phyloP scores from a whole-genome alignment of 2,888 invertebrate species.

The Drosophila diplacantha region DNA sequence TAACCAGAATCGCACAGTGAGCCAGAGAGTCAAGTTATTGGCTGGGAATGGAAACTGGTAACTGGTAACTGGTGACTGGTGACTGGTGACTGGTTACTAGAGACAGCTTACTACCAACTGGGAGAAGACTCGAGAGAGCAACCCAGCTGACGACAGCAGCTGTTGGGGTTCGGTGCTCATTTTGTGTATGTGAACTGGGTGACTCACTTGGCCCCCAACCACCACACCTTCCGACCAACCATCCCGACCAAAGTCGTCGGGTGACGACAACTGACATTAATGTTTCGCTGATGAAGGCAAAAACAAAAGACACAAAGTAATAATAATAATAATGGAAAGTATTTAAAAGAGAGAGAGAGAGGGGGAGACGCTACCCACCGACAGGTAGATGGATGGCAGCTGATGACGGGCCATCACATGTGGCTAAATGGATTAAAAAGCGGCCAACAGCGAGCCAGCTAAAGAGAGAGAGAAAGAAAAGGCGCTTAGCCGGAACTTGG shows the following conservation, averaged over 20 bases:
- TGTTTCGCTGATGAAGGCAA: constrained; percentile 59
- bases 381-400: constrained; percentile 43
- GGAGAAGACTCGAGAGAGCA: constrained; percentile 13
- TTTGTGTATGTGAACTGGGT: constrained; percentile 16
- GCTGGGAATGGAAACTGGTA: constrained; percentile 24
- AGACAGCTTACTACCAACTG: not conserved
- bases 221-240: not conserved
- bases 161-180: constrained; percentile 7
- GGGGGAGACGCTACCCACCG: constrained; percentile 25
- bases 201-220: constrained; percentile 28
- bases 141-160: constrained; percentile 38
- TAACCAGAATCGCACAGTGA: constrained; percentile 23
- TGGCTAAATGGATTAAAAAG: constrained; percentile 65
- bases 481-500: constrained; percentile 60
- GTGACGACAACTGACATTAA: constrained; percentile 61
- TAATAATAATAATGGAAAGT: constrained; percentile 70
- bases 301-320: constrained; percentile 48
- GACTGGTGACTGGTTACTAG: constrained; percentile 13
- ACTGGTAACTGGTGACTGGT: constrained; percentile 9
- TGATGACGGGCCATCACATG: constrained; percentile 64
- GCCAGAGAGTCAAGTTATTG: constrained; percentile 22
- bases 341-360: constrained; percentile 50
- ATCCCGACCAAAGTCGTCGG: constrained; percentile 39
- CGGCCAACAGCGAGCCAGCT: constrained; percentile 12
- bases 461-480: constrained; percentile 15